Base-by-base conservation (phyloP, 23 tunicate species). In the Ciona savignyi region DNA sequence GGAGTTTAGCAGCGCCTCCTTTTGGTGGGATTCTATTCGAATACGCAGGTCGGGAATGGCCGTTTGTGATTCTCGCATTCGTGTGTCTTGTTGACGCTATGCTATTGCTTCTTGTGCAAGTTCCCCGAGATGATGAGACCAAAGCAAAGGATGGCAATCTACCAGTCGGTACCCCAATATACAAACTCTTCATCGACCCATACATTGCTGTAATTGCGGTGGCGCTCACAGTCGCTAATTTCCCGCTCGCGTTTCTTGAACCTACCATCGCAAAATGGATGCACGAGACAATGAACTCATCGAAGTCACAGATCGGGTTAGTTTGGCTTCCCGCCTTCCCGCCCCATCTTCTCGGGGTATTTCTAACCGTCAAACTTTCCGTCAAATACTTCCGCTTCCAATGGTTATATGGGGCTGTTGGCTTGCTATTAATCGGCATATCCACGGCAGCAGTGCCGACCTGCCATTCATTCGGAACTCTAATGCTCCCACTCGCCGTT, bases 241-340 rank as follows among this genome's bases (percentile, higher is more conserved):
- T 88, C 33, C 99, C 99, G 21, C 81, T 95, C 29, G 99, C 99
- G 2, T 95, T 95, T 80, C 92, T 95, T 27, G 99, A 95, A 76
- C 96, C 99, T 3, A 95, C 99, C 0, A 95, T 95, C 21, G 99
- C 99, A 0, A 80, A 95, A 63, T 95, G 99, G 99, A 95, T 95
- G 99, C 74, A 95, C 65, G 76, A 65, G 2, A 90, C 82, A 25
- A 95, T 95, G 99, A 31, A 77, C 9, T 95, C 96, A 2, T 66
- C 65, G 2, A 78, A 81, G 24, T 80, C 84, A 72, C 83, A 95
- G 70, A 84, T 83, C 1, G 99, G 99, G 0, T 34, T 86, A 30
- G 83, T 94, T 3, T 95, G 99, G 99, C 70, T 95, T 3, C 99
- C 99, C 9, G 97, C 99, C 2, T 95, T 95, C 63, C 25, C 89